Evolutionary conservation across 2,797 vertebrate genomes (phyloP).

Genomic region (Borostomias antarcticus): DNA sequence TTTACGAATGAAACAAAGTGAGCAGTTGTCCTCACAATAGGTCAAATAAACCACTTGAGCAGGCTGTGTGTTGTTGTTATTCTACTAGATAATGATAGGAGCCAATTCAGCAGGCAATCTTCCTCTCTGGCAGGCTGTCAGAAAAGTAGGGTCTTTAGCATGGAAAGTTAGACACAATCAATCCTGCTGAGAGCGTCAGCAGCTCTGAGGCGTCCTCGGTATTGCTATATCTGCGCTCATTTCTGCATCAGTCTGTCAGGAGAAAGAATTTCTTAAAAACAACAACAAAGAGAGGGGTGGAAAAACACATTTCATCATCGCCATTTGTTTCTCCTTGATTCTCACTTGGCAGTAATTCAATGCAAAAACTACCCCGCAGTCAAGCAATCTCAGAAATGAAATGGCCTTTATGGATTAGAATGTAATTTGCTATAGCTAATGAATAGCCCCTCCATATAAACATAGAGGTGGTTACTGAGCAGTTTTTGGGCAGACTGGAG

Average conservation of each 20-base stretch:
- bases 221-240: slow-evolving; percentile 51
- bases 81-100: slow-evolving; percentile 9
- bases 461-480: slow-evolving; percentile 58
- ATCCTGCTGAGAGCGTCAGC: slow-evolving; percentile 39
- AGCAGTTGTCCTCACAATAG: slow-evolving; percentile 33
- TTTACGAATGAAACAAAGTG: slow-evolving; percentile 39
- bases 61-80: slow-evolving; percentile 18
- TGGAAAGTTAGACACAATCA: slow-evolving; percentile 37
- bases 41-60: neutral
- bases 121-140: slow-evolving; percentile 44
- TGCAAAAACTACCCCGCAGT: slow-evolving; percentile 57
- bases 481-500: no score
- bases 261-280: slow-evolving; percentile 5
- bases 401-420: slow-evolving; percentile 70
- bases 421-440: slow-evolving; percentile 72
- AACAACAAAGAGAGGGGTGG: slow-evolving; percentile 17
- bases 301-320: slow-evolving; percentile 54
- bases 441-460: slow-evolving; percentile 66
- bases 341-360: slow-evolving; percentile 43
- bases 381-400: slow-evolving; percentile 66
- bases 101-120: slow-evolving; percentile 18
- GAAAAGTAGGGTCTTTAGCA: slow-evolving; percentile 35
- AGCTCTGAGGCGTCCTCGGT: slow-evolving; percentile 43
- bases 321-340: slow-evolving; percentile 48
- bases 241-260: slow-evolving; percentile 52